Evolutionary conservation across 2,113 vertebrate species (phyloP).

Genomic region (Synchiropus splendidus): DNA sequence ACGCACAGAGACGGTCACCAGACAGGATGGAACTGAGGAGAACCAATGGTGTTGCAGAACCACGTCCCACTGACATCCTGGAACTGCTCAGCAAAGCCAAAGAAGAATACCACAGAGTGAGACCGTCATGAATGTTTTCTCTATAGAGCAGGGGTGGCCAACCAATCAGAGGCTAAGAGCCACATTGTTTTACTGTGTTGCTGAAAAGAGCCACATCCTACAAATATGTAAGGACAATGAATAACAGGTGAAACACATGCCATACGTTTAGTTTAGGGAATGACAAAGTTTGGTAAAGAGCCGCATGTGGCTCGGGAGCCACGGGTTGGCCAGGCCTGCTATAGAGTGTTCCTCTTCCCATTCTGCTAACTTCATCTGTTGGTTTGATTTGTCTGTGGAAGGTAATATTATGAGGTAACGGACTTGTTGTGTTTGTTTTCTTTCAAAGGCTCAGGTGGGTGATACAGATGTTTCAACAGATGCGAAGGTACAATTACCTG

Average conservation of each 20-base stretch:
- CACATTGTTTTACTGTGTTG: no score
- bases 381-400: neutral
- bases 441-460: slow-evolving; percentile 41
- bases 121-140: no score
- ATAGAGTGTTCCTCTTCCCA: neutral
- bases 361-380: neutral
- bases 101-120: slow-evolving; percentile 91
- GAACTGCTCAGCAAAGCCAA: slow-evolving; percentile 96
- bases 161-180: no score
- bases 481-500: neutral
- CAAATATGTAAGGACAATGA: no score
- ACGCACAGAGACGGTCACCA: slow-evolving; percentile 69
- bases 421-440: slow-evolving; percentile 6
- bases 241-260: no score
- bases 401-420: neutral
- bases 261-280: no score
- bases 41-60: slow-evolving; percentile 74
- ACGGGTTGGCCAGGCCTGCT: no score
- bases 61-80: slow-evolving; percentile 82
- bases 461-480: slow-evolving; percentile 40
- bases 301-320: no score
- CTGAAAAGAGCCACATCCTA: no score
- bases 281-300: no score
- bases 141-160: no score
- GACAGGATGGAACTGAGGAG: slow-evolving; percentile 68